Base-by-base conservation (phyloP, 2,888 invertebrate species). In the Polymixis lichenea region DNA sequence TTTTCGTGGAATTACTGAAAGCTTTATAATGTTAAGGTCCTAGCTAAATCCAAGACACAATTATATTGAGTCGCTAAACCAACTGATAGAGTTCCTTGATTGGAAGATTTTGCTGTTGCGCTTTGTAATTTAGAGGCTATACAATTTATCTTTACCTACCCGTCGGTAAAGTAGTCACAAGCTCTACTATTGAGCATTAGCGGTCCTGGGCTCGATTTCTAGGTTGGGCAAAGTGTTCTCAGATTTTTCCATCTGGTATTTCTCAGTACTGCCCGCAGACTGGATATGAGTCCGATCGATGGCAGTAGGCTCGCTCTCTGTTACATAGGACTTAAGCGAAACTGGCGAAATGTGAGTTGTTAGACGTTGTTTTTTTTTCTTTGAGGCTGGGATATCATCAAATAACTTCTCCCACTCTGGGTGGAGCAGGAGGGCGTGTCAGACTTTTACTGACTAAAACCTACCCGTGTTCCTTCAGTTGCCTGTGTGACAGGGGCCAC, bases 1-100 rank as follows among this genome's bases (percentile, higher is more conserved):
- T 46, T 72, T 32, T 46, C n/a, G 46, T 56, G 9, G 32, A 55
- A 38, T 65, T 78, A 78, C 38, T 46, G 11, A 68, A 78, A 75
- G 25, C 55, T 28, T 75, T 56, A 49, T 38, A 49, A 56, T 49
- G n/a, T 28, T 77, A 22, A 22, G 53, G 22, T 32, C 22, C 0
- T 46, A 17, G 13, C 22, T 55, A 53, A 64, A 64, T 19, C 17
- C 17, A 58, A 25, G 9, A 13, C 13, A 25, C 7, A 4, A 58
- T 46, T 46, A 46, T 43, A 28, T 55, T 77, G 32, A 15, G 11
- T 25, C 5, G 5, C 19, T 43, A 32, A 62, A 11, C 15, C 15
- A 62, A 9, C 19, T 11, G 25, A 51, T 11, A 11, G 13, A 72
- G 25, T 38, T 19, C 0, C 11, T 38, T 75, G 49, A 46, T 17